A percentile compares a stretch with the other conserved stretches of the same genome.
These are phyloP conservation scores for Chalcis sispes DNA, from an alignment of 2,888 invertebrate genomes.

Conservation along the genomic window DNA sequence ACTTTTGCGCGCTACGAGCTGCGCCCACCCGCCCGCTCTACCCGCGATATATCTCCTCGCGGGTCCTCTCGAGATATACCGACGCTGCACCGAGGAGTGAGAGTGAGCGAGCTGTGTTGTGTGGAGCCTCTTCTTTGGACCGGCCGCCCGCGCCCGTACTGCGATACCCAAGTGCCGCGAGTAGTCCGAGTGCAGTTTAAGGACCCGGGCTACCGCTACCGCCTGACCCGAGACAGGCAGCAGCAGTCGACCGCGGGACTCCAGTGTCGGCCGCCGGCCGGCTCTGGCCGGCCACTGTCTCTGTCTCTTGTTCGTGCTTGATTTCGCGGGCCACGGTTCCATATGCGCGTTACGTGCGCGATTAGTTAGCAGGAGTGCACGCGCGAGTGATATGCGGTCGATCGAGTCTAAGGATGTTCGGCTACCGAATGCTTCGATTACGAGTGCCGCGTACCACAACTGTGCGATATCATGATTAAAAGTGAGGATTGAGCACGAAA, in stretches of 20 bases:
- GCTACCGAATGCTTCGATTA: not conserved
- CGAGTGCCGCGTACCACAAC: not conserved
- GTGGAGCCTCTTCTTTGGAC: slow-evolving; percentile 8
- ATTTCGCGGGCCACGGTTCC: slow-evolving; percentile 8
- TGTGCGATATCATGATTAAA: slow-evolving; percentile 1
- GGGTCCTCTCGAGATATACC: slow-evolving; percentile 24
- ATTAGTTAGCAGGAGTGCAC: not conserved
- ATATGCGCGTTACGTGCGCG: too few relatives aligned
- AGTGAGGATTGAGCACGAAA: not conserved
- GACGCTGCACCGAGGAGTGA: not conserved
- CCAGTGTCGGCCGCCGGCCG: slow-evolving; percentile 75
- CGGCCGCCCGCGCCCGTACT: not conserved
- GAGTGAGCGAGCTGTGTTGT: slow-evolving; percentile 54
- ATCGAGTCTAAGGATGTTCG: not conserved
- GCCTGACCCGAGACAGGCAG: not conserved
- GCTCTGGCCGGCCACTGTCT: slow-evolving; percentile 73
- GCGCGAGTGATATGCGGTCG: slow-evolving; percentile 15
- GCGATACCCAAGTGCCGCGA: not conserved
- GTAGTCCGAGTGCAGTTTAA: not conserved
- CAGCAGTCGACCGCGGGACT: not conserved
- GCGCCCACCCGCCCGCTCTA: slow-evolving; percentile 1
- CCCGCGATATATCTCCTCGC: slow-evolving; percentile 16
- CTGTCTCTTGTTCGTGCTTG: slow-evolving; percentile 51
- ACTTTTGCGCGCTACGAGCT: slow-evolving; percentile 17
- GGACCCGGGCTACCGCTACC: slow-evolving; percentile 52